Percentiles rank a stretch among this genome's conserved stretches.
These are phyloP conservation scores for Petromus typicus DNA, from an alignment of 2,113 vertebrate species.

Conservation along the genomic window DNA sequence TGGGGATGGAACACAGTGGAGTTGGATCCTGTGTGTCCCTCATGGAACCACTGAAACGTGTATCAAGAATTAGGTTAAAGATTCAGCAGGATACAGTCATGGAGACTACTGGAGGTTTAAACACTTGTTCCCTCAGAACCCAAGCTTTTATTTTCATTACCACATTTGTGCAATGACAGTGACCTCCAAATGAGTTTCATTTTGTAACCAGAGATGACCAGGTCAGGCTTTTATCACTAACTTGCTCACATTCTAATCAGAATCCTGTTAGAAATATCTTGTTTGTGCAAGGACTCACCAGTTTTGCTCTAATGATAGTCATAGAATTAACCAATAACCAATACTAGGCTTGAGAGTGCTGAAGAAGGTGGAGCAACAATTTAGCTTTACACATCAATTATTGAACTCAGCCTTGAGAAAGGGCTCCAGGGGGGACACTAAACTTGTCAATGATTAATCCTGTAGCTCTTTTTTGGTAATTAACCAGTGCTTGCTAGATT, in stretches of 20 bases:
- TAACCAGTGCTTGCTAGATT: accelerated
- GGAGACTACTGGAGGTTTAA: not conserved
- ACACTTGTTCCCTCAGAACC: accelerated
- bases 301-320: accelerated
- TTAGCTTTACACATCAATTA: accelerated
- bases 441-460: not conserved
- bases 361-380: accelerated
- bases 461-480: accelerated
- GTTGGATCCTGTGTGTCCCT: not conserved
- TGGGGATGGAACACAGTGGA: accelerated
- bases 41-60: too few species aligned
- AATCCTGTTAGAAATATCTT: accelerated
- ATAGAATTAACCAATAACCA: accelerated
- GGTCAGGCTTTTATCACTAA: not conserved
- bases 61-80: not conserved
- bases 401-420: not conserved
- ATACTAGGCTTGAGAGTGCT: accelerated
- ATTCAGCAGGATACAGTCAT: accelerated
- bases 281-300: accelerated
- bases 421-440: not conserved
- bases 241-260: not conserved
- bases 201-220: accelerated
- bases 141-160: accelerated
- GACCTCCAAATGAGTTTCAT: not conserved
- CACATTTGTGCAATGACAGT: accelerated